Conservation (phyloP, 2,888 invertebrate species). For the Acanthosepion pharaonis region DNA sequence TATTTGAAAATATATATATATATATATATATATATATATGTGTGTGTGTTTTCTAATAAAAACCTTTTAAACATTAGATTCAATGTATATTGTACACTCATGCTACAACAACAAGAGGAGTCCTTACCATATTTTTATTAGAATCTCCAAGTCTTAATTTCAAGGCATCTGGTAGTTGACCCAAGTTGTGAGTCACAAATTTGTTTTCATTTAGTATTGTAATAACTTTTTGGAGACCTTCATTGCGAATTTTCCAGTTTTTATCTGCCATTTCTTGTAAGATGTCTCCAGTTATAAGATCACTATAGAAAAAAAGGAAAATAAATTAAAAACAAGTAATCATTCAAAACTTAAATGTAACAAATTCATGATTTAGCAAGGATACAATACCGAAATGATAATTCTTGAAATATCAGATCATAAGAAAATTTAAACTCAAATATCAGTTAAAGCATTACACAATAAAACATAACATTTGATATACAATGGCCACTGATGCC, state of each 20-base stretch:
- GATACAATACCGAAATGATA: not conserved
- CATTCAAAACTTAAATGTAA: no score
- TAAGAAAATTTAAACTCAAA: not conserved
- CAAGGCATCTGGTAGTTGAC: constrained; percentile 87
- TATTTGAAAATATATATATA: no score
- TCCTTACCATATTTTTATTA: constrained; percentile 85
- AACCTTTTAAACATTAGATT: not conserved
- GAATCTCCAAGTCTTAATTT: constrained; percentile 87
- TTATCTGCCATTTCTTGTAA: constrained; percentile 80
- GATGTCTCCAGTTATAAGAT: constrained; percentile 86
- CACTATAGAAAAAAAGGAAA: constrained; percentile 72
- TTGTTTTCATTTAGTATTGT: constrained; percentile 84
- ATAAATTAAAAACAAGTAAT: constrained; percentile 23
- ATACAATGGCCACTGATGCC: not conserved
- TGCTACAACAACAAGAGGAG: not conserved
- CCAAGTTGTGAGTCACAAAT: constrained; percentile 87
- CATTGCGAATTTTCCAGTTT: constrained; percentile 88
- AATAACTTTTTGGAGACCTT: constrained; percentile 83
- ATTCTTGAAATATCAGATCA: not conserved
- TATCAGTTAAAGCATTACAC: not conserved
- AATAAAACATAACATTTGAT: not conserved
- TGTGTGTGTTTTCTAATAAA: no score
- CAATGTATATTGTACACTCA: not conserved
- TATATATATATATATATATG: no score
- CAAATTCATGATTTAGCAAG: not conserved